A percentile compares a stretch with the other conserved stretches of the same genome.
phyloP scores from a whole-genome alignment of 2,113 vertebrate genomes.

The Oreocharis arfaki region DNA sequence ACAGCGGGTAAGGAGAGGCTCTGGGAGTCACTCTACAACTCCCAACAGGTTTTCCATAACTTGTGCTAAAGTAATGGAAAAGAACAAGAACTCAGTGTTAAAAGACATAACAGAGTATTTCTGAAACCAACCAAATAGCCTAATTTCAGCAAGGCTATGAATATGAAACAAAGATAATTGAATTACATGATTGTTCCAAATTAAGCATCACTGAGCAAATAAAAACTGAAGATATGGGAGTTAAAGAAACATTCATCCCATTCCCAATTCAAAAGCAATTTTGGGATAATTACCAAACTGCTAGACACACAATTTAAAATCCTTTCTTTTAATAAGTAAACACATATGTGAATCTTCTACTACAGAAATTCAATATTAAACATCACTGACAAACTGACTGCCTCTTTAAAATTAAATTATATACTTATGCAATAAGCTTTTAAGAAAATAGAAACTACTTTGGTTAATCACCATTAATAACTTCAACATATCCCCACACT shows the following conservation, averaged over 20 bases:
- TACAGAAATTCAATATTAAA: not conserved
- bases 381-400: not conserved
- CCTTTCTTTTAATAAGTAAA: not conserved
- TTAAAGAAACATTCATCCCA: not conserved
- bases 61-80: not conserved
- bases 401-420: not conserved
- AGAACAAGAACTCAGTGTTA: not conserved
- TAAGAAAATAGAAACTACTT: not conserved
- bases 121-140: not conserved
- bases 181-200: not conserved
- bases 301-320: not conserved
- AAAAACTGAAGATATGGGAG: not conserved
- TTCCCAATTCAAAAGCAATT: conserved; percentile 1
- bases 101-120: not conserved
- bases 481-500: not conserved
- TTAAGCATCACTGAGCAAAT: not conserved
- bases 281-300: not conserved
- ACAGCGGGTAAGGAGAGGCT: rapidly evolving
- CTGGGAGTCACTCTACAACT: not conserved
- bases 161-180: conserved; percentile 3
- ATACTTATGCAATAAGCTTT: not conserved
- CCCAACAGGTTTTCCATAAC: not conserved
- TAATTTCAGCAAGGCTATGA: not conserved
- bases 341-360: not conserved
- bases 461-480: not conserved